Percentiles rank a stretch among this genome's conserved stretches.
Conservation (phyloP, 2,888 invertebrate genomes). For the Tachystola acroxantha region DNA sequence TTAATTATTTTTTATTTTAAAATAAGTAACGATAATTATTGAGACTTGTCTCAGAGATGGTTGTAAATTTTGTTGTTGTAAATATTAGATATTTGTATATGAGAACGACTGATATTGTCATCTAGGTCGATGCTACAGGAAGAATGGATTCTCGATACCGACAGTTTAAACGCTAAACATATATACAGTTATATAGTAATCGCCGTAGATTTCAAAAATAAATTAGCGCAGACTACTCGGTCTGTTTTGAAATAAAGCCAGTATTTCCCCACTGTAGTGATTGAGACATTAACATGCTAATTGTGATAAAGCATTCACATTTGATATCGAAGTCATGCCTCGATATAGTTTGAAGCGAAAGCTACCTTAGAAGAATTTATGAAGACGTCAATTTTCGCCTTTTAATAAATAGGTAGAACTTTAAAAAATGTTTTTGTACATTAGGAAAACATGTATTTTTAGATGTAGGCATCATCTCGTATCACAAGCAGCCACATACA, state of each 20-base stretch:
- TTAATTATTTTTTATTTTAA: conserved; percentile 23
- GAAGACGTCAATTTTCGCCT: conserved; percentile 28
- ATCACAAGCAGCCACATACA: neutral
- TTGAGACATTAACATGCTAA: too few relatives aligned
- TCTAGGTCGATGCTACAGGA: conserved; percentile 25
- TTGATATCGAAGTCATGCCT: neutral
- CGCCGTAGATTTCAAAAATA: neutral
- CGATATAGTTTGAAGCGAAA: conserved; percentile 3
- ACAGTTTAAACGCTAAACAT: neutral
- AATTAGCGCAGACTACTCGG: neutral
- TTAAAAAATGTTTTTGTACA: conserved; percentile 25
- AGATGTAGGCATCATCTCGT: conserved; percentile 19
- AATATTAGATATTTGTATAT: conserved; percentile 42
- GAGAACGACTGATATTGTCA: conserved; percentile 51
- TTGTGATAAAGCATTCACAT: too few relatives aligned
- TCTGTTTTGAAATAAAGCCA: neutral
- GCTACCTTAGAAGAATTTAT: conserved; percentile 22
- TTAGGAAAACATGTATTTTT: conserved; percentile 19
- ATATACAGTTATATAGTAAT: too few relatives aligned
- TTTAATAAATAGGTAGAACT: conserved; percentile 21
- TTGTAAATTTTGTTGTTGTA: conserved; percentile 58
- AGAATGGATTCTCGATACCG: neutral
- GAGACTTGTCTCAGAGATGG: conserved; percentile 39
- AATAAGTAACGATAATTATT: conserved; percentile 32
- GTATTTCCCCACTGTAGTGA: neutral